Conservation (phyloP, 2,797 vertebrate species). For the Betta splendens region DNA sequence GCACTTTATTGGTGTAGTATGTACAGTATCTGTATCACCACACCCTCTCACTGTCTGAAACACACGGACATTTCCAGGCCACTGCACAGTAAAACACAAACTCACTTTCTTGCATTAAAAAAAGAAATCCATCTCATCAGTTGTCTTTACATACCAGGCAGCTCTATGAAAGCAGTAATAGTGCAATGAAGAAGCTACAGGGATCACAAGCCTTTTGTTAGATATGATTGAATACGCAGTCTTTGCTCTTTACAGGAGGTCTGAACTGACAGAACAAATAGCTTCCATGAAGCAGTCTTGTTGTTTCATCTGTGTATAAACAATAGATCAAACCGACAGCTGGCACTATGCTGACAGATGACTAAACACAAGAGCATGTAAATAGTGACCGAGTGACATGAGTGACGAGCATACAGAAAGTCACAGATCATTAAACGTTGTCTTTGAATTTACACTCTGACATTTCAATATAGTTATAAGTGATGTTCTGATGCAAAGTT, state of each 20-base stretch:
- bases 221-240: slow-evolving; percentile 16
- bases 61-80: slow-evolving; percentile 68
- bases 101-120: slow-evolving; percentile 14
- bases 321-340: slow-evolving; percentile 53
- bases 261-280: slow-evolving; percentile 29
- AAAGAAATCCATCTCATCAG: slow-evolving; percentile 21
- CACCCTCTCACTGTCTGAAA: slow-evolving; percentile 21
- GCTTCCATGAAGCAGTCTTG: slow-evolving; percentile 20
- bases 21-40: slow-evolving; percentile 41
- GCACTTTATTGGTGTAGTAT: slow-evolving; percentile 64
- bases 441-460: neutral
- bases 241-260: neutral
- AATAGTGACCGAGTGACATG: slow-evolving; percentile 43
- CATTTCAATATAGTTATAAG: neutral
- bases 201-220: slow-evolving; percentile 7
- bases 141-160: slow-evolving; percentile 19
- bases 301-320: slow-evolving; percentile 55
- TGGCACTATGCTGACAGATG: slow-evolving; percentile 29
- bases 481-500: neutral
- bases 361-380: slow-evolving; percentile 17
- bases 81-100: slow-evolving; percentile 27
- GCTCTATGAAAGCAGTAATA: slow-evolving; percentile 16
- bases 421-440: neutral
- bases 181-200: slow-evolving; percentile 18
- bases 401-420: slow-evolving; percentile 21